A percentile compares a stretch with the other conserved stretches of the same genome.
Conservation (phyloP, 53 echinoderm and acorn worm genomes). For the Antedon mediterranea region DNA sequence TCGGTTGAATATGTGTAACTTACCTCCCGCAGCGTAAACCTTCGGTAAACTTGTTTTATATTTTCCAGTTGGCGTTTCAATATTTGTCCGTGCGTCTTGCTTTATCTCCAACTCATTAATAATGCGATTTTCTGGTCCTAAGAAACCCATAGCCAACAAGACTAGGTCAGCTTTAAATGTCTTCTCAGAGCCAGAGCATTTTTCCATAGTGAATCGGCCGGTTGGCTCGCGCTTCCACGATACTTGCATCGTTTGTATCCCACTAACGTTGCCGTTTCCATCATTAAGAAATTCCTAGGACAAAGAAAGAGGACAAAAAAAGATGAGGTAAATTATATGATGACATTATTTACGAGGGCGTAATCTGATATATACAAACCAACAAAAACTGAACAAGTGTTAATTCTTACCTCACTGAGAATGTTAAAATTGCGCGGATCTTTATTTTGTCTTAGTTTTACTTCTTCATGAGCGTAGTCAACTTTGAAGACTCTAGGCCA, state of each 20-base stretch:
- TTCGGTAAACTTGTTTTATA: constrained; percentile 64
- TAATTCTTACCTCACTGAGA: constrained; percentile 89
- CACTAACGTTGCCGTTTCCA: constrained; percentile 67
- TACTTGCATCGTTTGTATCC: constrained; percentile 72
- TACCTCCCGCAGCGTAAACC: constrained; percentile 91
- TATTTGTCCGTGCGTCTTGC: constrained; percentile 76
- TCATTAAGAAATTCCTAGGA: constrained; percentile 72
- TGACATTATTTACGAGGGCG: too few species aligned
- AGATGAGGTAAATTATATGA: too few species aligned
- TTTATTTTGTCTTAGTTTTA: constrained; percentile 79
- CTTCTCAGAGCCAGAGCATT: constrained; percentile 57
- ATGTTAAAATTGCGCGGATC: constrained; percentile 91
- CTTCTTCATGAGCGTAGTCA: constrained; percentile 94
- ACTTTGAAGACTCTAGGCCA: constrained; percentile 88
- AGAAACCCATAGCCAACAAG: constrained; percentile 93
- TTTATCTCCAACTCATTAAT: constrained; percentile 62
- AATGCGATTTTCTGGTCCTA: constrained; percentile 73
- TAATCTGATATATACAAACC: too few species aligned
- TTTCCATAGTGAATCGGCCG: constrained; percentile 76
- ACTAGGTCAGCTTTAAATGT: constrained; percentile 91
- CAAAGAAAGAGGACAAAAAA: too few species aligned
- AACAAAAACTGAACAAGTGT: too few species aligned
- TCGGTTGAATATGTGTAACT: constrained; percentile 5
- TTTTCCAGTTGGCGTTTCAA: constrained; percentile 62
- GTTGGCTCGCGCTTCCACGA: constrained; percentile 56